phyloP scores from a whole-genome alignment of 2,888 invertebrate genomes.

The Stratiomys singularior region DNA sequence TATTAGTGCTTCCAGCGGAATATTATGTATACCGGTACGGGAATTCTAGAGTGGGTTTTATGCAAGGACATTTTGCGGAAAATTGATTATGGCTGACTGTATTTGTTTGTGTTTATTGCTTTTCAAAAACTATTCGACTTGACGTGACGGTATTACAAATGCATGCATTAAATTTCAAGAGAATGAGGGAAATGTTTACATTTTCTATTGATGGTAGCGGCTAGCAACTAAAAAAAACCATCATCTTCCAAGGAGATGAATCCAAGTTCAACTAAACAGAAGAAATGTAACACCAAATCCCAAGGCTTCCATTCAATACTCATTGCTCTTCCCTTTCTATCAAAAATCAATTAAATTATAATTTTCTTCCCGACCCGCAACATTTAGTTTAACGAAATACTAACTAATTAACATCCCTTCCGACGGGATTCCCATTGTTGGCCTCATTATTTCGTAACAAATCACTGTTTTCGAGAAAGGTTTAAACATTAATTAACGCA shows the following conservation, averaged over 20 bases:
- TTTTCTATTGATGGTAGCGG: no score
- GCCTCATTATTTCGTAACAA: neutral
- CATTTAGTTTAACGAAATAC: neutral
- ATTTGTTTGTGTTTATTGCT: no score
- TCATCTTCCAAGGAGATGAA: no score
- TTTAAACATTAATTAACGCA: conserved; percentile 5
- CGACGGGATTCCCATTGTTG: neutral
- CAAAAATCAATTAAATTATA: neutral
- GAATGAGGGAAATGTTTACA: no score
- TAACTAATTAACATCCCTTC: conserved; percentile 1
- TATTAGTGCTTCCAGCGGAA: neutral
- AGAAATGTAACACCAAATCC: no score
- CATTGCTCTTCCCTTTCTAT: neutral
- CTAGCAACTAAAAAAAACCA: no score
- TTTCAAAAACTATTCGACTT: no score
- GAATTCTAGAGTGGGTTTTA: neutral
- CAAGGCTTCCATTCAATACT: no score
- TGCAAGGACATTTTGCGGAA: neutral
- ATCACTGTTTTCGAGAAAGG: neutral
- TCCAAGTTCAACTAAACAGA: no score
- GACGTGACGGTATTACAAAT: no score
- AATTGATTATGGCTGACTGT: neutral
- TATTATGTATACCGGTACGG: neutral
- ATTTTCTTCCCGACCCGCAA: neutral
- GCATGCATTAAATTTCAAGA: no score